Percentiles rank a stretch among this genome's conserved stretches.
phyloP scores from a whole-genome alignment of 2,888 invertebrate genomes.

The Calliopum simillimum region DNA sequence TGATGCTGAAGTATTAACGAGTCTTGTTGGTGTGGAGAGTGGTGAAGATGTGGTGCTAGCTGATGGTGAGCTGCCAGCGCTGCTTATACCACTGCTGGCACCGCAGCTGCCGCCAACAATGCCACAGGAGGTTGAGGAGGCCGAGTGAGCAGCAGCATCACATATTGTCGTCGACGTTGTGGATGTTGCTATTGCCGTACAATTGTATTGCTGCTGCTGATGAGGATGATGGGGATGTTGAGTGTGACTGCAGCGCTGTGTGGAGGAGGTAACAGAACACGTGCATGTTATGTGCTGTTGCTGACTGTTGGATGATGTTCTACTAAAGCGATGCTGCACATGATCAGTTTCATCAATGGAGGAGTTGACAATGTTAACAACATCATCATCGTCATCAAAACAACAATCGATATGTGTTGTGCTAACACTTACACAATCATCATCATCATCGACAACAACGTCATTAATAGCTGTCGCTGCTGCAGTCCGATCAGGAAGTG shows the following conservation, averaged over 20 bases:
- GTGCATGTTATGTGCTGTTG: slow-evolving; percentile 33
- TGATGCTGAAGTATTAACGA: slow-evolving; percentile 48
- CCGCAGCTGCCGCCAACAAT: slow-evolving; percentile 37
- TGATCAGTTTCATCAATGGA: slow-evolving; percentile 58
- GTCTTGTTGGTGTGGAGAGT: slow-evolving; percentile 62
- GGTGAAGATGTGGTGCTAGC: slow-evolving; percentile 62
- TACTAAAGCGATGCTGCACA: slow-evolving; percentile 59
- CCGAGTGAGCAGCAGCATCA: slow-evolving; percentile 27
- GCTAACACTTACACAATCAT: slow-evolving; percentile 49
- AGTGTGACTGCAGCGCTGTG: slow-evolving; percentile 38
- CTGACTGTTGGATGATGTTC: slow-evolving; percentile 39
- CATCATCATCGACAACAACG: slow-evolving; percentile 53
- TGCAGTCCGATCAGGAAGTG: slow-evolving; percentile 35
- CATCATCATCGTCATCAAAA: slow-evolving; percentile 41
- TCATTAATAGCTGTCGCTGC: slow-evolving; percentile 39
- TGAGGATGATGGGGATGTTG: slow-evolving; percentile 40
- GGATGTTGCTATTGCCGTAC: slow-evolving; percentile 45
- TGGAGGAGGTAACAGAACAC: slow-evolving; percentile 24
- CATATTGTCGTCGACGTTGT: slow-evolving; percentile 26
- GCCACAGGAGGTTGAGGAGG: slow-evolving; percentile 35
- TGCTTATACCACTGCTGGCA: slow-evolving; percentile 60
- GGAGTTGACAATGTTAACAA: slow-evolving; percentile 35
- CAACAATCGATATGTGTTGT: slow-evolving; percentile 43
- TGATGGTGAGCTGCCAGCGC: slow-evolving; percentile 60
- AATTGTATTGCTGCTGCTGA: slow-evolving; percentile 48